Evolutionary conservation across 2,888 invertebrate genomes (phyloP).

Genomic region (Ectropis crepuscularia): DNA sequence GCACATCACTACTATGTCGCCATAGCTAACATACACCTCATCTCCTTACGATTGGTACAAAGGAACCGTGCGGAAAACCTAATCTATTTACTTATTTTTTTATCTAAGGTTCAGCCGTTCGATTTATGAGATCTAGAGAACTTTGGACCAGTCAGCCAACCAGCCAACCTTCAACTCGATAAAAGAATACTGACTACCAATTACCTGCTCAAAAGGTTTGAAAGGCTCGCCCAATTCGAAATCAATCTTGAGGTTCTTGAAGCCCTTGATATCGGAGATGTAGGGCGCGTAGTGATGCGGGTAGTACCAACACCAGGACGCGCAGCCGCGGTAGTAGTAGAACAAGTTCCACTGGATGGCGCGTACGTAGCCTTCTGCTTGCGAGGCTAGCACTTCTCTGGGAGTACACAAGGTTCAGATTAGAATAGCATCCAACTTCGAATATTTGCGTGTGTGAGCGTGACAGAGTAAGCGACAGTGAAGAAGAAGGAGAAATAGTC

Average conservation of each 20-base stretch:
- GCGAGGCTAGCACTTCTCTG: conserved; percentile 91
- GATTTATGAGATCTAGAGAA: no score
- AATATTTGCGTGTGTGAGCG: no score
- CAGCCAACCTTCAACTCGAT: background rate
- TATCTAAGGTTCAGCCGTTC: no score
- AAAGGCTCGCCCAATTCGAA: conserved; percentile 95
- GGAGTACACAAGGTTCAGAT: conserved; percentile 1
- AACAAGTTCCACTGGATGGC: conserved; percentile 98
- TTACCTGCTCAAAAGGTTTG: conserved; percentile 94
- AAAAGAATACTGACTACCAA: background rate
- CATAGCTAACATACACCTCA: no score
- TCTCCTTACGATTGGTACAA: no score
- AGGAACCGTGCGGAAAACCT: no score
- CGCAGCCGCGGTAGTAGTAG: conserved; percentile 98
- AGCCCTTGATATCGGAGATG: conserved; percentile 95
- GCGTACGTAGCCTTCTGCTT: conserved; percentile 95
- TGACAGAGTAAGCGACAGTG: no score
- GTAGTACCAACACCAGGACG: conserved; percentile 99
- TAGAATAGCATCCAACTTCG: no score
- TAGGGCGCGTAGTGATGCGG: conserved; percentile 99
- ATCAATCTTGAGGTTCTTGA: conserved; percentile 90
- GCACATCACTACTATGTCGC: no score
- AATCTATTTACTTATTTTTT: no score
- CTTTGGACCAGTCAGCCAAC: no score
- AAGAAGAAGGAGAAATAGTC: no score